A percentile compares a stretch with the other conserved stretches of the same genome.
These are phyloP conservation scores for Dreissena rostriformis DNA, from an alignment of 1,140 invertebrate species.

Conservation along the genomic window DNA sequence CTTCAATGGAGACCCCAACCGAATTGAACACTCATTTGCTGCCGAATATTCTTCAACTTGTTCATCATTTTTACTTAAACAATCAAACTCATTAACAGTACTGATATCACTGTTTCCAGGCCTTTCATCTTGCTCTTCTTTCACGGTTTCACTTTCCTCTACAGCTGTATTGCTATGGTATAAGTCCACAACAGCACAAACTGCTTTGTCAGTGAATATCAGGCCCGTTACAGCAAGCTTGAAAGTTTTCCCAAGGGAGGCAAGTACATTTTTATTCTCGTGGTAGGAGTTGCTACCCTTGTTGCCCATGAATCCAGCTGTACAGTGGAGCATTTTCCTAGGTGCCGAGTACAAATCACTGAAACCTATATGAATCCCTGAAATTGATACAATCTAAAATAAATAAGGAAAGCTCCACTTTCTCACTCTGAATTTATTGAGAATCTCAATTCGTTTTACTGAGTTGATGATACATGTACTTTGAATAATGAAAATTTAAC, in stretches of 20 bases:
- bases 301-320: conserved; percentile 60
- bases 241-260: conserved; percentile 59
- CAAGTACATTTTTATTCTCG: conserved; percentile 44
- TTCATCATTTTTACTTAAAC: background rate
- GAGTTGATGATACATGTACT: no score
- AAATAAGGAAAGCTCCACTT: no score
- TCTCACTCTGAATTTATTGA: no score
- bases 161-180: background rate
- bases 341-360: conserved; percentile 36
- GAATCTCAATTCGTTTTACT: no score
- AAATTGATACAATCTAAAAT: no score
- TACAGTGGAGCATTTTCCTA: conserved; percentile 65
- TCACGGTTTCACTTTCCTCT: background rate
- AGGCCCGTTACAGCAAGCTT: conserved; percentile 58
- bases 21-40: no score
- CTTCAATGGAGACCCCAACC: no score
- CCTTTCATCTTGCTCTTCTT: background rate
- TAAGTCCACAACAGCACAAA: conserved; percentile 60
- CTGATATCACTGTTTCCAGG: background rate
- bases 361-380: conserved; percentile 47
- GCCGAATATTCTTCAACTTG: background rate
- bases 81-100: background rate
- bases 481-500: no score
- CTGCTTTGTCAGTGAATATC: conserved; percentile 58
- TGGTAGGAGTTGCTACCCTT: conserved; percentile 57